These are phyloP conservation scores for Pituophis catenifer DNA, from an alignment of 2,113 vertebrate species.

Conservation along the genomic window DNA sequence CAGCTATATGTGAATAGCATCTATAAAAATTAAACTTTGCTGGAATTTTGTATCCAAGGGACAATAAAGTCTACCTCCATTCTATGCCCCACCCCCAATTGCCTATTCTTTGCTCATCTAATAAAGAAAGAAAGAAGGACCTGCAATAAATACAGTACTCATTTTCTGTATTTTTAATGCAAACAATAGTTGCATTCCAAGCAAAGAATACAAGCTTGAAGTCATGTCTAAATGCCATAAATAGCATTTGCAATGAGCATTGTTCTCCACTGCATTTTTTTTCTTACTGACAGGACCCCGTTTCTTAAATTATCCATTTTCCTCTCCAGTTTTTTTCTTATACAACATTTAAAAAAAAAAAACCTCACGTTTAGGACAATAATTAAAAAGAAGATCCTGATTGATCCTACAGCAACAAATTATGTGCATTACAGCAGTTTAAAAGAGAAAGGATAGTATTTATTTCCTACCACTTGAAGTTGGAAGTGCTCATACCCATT, in stretches of 20 bases:
- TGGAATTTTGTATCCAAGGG: conserved; percentile 28
- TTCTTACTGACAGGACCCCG: conserved; percentile 14
- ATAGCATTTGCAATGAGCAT: conserved; percentile 17
- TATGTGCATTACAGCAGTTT: background rate
- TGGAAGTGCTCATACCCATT: background rate
- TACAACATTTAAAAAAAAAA: background rate
- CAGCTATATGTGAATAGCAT: conserved; percentile 21
- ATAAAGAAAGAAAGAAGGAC: conserved; percentile 20
- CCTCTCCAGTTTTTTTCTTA: conserved; percentile 8
- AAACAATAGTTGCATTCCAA: background rate
- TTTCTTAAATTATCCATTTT: conserved; percentile 25
- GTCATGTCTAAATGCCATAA: conserved; percentile 18
- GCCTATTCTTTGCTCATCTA: background rate
- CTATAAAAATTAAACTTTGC: conserved; percentile 29
- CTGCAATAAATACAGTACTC: background rate
- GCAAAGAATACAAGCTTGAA: background rate
- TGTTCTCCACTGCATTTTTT: conserved; percentile 25
- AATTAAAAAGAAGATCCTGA: conserved; percentile 5
- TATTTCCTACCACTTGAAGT: background rate
- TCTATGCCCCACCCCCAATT: background rate
- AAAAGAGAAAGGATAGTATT: background rate
- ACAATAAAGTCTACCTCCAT: background rate
- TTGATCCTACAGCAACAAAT: background rate
- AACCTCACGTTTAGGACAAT: background rate
- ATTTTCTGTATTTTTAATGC: background rate